phyloP scores from a whole-genome alignment of 2,888 invertebrate genomes.

The Drosophila anomalata region DNA sequence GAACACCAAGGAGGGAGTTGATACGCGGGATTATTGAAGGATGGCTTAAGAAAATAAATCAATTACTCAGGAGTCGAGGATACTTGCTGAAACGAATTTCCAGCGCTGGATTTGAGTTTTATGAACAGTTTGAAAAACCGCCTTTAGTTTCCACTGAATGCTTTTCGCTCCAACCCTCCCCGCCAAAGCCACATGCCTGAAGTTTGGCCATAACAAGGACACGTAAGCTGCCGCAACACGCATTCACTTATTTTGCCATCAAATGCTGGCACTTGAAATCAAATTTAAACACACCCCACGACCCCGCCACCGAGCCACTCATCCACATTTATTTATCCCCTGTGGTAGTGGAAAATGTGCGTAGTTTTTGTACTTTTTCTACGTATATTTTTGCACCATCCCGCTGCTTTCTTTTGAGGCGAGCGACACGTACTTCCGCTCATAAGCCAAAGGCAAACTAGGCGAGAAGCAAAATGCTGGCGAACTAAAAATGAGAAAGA shows the following conservation, averaged over 20 bases:
- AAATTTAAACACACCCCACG: conserved; percentile 71
- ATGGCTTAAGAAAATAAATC: too few species aligned
- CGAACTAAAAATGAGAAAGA: conserved; percentile 22
- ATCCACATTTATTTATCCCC: conserved; percentile 44
- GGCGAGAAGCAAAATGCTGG: conserved; percentile 44
- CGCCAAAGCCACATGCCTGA: conserved; percentile 6
- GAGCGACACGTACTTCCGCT: conserved; percentile 73
- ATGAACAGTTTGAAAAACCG: neutral
- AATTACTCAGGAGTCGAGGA: too few species aligned
- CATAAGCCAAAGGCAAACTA: conserved; percentile 72
- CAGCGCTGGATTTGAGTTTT: conserved; percentile 11
- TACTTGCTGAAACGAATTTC: neutral
- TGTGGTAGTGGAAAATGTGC: conserved; percentile 42
- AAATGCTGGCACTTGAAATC: conserved; percentile 74
- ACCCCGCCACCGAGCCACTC: neutral
- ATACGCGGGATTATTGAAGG: too few species aligned
- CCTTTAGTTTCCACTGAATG: conserved; percentile 9
- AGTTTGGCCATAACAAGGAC: conserved; percentile 51
- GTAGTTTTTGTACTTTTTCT: conserved; percentile 39
- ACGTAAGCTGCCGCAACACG: conserved; percentile 69
- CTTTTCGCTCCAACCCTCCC: conserved; percentile 8
- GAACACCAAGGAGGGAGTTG: neutral
- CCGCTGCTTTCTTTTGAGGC: conserved; percentile 25
- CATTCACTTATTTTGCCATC: conserved; percentile 78
- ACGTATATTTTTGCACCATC: conserved; percentile 7